phyloP scores from a whole-genome alignment of 2,113 vertebrate genomes.

The Struthidea cinerea region DNA sequence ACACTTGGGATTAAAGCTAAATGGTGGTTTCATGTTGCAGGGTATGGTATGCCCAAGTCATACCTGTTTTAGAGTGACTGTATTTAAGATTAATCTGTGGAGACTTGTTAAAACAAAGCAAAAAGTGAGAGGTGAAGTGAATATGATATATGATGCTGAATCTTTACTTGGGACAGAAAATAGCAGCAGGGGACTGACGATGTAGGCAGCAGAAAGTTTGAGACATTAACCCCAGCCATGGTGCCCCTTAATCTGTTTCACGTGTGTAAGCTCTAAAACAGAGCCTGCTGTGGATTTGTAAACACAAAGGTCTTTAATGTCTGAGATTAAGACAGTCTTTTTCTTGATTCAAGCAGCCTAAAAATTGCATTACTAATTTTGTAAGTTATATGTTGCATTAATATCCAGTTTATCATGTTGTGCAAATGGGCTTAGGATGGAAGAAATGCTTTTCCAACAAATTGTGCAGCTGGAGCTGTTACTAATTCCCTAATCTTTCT shows the following conservation, averaged over 20 bases:
- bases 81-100: neutral
- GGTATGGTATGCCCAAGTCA: neutral
- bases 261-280: conserved; percentile 20
- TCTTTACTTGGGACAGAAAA: neutral
- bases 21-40: neutral
- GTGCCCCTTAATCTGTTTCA: conserved; percentile 61
- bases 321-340: neutral
- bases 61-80: neutral
- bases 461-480: neutral
- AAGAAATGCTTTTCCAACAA: neutral
- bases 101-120: neutral
- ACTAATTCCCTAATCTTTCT: conserved; percentile 29
- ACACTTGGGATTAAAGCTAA: neutral
- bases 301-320: neutral
- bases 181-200: neutral
- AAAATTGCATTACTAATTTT: neutral
- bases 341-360: neutral
- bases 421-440: neutral
- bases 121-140: neutral
- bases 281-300: neutral
- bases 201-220: neutral
- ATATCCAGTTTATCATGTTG: neutral
- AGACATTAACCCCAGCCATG: neutral
- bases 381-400: neutral
- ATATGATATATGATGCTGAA: neutral